Evolutionary conservation across 2,797 vertebrate species (phyloP).

Genomic region (Podarcis siculus): DNA sequence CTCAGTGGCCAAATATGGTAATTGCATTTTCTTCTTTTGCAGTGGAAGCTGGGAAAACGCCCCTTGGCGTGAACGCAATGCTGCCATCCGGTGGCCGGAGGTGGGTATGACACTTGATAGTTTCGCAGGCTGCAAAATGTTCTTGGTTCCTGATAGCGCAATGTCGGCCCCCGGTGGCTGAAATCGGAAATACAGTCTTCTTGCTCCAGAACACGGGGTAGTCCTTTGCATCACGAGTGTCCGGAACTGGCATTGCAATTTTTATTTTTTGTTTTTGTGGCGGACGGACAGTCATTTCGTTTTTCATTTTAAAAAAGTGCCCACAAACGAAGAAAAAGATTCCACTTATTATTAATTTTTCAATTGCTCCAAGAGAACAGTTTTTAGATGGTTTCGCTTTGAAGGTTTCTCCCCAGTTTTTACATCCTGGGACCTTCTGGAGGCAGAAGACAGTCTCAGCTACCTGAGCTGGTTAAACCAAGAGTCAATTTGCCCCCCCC

Average conservation of each 20-base stretch:
- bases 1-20: slow-evolving; percentile 14
- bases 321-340: not conserved
- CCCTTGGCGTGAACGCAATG: not conserved
- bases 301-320: not conserved
- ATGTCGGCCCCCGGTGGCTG: not conserved
- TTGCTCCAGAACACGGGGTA: not conserved
- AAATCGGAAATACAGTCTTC: not conserved
- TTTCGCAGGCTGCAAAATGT: not conserved
- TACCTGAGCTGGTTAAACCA: not conserved
- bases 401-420: not conserved
- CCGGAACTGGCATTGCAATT: not conserved
- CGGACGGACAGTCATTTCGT: too few relatives aligned
- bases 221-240: not conserved
- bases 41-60: not conserved
- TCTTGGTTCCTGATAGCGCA: not conserved
- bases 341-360: not conserved
- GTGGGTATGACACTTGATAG: not conserved
- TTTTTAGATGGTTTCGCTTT: not conserved
- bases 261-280: not conserved
- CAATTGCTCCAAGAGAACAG: not conserved
- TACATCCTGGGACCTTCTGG: not conserved
- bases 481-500: too few relatives aligned
- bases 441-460: not conserved
- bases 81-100: not conserved
- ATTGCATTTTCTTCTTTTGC: not conserved